These are phyloP conservation scores for Chelonoidis abingdonii DNA, from an alignment of 2,113 vertebrate genomes.

Conservation along the genomic window DNA sequence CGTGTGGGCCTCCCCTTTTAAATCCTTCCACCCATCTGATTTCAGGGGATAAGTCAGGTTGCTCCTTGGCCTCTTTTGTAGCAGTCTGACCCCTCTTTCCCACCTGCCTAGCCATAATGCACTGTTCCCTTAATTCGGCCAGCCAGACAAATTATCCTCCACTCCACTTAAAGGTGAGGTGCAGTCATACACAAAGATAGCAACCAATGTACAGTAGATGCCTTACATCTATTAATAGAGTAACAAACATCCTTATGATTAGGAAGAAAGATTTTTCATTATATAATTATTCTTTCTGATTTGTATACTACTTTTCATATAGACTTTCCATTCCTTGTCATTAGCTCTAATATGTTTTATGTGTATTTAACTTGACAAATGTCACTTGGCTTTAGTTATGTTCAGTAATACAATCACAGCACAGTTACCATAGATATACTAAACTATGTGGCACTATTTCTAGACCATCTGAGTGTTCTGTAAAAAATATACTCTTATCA, in stretches of 20 bases:
- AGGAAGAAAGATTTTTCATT: neutral
- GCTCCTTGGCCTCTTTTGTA: no score
- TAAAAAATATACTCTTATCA: neutral
- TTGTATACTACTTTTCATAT: neutral
- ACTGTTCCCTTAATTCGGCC: no score
- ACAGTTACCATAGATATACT: neutral
- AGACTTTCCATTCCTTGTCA: neutral
- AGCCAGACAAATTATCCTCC: no score
- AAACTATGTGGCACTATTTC: neutral
- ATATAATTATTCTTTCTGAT: rapidly evolving
- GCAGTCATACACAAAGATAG: neutral
- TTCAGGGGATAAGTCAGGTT: no score
- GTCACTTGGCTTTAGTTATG: neutral
- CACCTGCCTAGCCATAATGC: no score
- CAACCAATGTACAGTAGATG: neutral
- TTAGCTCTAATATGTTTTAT: neutral
- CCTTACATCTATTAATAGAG: rapidly evolving
- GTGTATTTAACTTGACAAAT: conserved; percentile 27
- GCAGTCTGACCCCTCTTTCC: no score
- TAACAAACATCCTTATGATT: neutral
- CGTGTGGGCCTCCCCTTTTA: no score
- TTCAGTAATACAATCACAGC: neutral
- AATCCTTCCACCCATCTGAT: no score
- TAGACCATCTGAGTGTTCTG: neutral
- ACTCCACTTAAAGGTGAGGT: no score